phyloP scores from a whole-genome alignment of 2,113 vertebrate genomes.

The Scomber japonicus region DNA sequence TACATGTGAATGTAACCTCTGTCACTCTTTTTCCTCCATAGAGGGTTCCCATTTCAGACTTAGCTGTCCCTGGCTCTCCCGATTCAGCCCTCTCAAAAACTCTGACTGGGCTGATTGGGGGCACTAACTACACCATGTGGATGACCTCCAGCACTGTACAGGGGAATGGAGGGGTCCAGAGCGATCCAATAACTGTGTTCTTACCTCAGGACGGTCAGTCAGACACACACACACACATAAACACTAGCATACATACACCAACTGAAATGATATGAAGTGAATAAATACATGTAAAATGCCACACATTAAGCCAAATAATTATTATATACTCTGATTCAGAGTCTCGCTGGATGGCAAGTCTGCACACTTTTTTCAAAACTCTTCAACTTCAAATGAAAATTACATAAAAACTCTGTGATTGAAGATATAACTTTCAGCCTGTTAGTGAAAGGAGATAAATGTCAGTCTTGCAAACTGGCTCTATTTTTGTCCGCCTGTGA shows the following conservation, averaged over 20 bases:
- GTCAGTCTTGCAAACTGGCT: slow-evolving; percentile 70
- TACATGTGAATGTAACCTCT: slow-evolving; percentile 1
- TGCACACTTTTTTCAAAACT: slow-evolving; percentile 78
- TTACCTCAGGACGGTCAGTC: slow-evolving; percentile 90
- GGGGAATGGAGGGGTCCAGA: slow-evolving; percentile 91
- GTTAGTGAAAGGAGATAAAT: slow-evolving; percentile 74
- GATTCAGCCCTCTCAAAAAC: slow-evolving; percentile 53
- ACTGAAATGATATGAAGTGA: not conserved
- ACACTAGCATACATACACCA: slow-evolving; percentile 13
- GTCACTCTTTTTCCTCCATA: slow-evolving; percentile 40
- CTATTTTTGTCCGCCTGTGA: slow-evolving; percentile 54
- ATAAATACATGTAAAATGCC: slow-evolving; percentile 1
- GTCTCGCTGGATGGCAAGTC: slow-evolving; percentile 42
- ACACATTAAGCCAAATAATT: not conserved
- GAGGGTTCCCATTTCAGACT: slow-evolving; percentile 66
- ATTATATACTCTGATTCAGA: slow-evolving; percentile 17
- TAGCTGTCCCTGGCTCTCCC: slow-evolving; percentile 29
- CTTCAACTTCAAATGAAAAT: slow-evolving; percentile 74
- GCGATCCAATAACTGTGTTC: slow-evolving; percentile 84
- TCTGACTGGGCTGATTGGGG: slow-evolving; percentile 75
- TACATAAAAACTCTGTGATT: slow-evolving; percentile 78
- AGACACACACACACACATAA: slow-evolving; percentile 47
- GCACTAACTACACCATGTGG: slow-evolving; percentile 83
- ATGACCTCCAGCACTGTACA: slow-evolving; percentile 91
- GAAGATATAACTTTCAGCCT: slow-evolving; percentile 71